Evolutionary conservation across 37 sponge, comb jelly and placozoan genomes (phyloP).

Genomic region (Spongilla lacustris): DNA sequence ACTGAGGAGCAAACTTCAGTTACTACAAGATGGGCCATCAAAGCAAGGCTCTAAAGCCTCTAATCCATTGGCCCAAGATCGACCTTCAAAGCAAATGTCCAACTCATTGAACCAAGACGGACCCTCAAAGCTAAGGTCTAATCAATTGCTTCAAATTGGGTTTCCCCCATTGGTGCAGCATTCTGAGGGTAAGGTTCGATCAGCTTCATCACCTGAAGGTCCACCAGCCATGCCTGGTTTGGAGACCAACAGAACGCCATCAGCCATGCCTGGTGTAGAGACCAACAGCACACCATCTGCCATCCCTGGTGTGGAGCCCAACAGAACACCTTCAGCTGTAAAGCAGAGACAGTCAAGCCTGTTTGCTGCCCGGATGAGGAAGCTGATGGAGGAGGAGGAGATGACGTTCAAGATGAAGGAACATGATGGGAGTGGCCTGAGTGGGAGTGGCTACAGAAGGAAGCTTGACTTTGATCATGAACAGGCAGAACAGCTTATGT

Average conservation of each 20-base stretch:
- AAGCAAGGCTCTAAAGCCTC: neutral
- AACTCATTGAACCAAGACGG: neutral
- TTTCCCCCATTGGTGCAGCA: neutral
- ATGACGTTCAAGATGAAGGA: neutral
- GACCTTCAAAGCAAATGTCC: neutral
- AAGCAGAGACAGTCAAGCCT: conserved; percentile 30
- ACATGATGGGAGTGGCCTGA: neutral
- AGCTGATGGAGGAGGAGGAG: conserved; percentile 44
- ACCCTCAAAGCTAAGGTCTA: neutral
- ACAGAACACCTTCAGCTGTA: conserved; percentile 2
- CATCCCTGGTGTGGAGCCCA: neutral
- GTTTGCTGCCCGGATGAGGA: conserved; percentile 10
- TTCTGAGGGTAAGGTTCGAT: neutral
- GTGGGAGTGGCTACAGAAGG: neutral
- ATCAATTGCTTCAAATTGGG: neutral
- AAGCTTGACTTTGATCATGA: neutral
- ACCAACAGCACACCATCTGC: neutral
- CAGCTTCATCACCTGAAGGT: too few species aligned
- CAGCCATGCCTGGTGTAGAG: too few species aligned
- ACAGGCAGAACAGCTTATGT: neutral
- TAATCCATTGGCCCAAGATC: neutral
- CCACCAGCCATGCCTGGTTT: too few species aligned
- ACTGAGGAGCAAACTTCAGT: neutral
- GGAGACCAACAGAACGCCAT: neutral
- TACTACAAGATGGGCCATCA: neutral